These are phyloP conservation scores for Emydura subglobosa DNA, from an alignment of 2,113 vertebrate species.

Conservation along the genomic window DNA sequence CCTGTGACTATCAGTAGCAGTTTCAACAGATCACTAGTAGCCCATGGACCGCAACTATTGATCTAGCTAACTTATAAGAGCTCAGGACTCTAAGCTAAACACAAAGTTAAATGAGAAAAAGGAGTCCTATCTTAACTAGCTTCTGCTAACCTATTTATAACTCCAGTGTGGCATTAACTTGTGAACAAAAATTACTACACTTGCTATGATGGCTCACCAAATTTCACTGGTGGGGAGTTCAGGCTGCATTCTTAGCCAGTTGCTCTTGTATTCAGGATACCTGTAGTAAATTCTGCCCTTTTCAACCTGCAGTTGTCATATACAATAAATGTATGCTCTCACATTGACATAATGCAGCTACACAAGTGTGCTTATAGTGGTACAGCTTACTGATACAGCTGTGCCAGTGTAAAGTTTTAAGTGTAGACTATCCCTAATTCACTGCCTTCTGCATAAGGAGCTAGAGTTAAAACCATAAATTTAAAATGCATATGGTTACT, in stretches of 20 bases:
- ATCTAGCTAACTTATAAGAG: rapidly evolving
- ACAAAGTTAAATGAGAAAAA: neutral
- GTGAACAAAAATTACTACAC: neutral
- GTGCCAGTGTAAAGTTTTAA: too few relatives aligned
- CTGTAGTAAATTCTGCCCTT: neutral
- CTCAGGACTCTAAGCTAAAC: rapidly evolving
- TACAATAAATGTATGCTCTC: neutral
- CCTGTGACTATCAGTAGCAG: neutral
- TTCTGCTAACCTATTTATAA: neutral
- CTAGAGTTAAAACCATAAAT: neutral
- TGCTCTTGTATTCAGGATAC: neutral
- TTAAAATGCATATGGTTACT: neutral
- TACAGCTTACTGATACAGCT: too few relatives aligned
- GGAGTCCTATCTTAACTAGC: neutral
- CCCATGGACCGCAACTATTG: neutral
- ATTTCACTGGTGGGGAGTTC: neutral
- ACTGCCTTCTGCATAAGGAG: neutral
- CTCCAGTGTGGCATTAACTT: neutral
- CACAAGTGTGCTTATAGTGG: too few relatives aligned
- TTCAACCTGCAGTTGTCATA: neutral
- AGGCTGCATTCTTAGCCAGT: neutral
- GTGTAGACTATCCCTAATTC: too few relatives aligned
- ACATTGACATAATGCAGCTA: too few relatives aligned
- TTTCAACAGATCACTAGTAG: neutral
- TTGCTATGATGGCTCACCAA: neutral